Percentiles rank a stretch among this genome's conserved stretches.
Evolutionary conservation across 2,888 invertebrate species (phyloP).

Genomic region (Linyphia triangularis): DNA sequence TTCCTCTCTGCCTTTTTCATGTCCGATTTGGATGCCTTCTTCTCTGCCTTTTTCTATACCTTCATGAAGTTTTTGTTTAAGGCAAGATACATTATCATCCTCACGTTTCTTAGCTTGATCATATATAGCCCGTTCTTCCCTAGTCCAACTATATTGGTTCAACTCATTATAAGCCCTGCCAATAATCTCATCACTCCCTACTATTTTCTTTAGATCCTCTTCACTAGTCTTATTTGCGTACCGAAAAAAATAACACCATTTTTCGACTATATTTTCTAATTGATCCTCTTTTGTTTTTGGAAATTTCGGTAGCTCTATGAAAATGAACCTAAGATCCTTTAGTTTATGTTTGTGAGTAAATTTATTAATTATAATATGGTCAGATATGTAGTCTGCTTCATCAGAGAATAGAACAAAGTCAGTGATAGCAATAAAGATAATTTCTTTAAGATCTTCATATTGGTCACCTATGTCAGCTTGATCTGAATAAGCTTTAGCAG

Average conservation of each 20-base stretch:
- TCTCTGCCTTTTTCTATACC: conserved; percentile 2
- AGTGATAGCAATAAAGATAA: conserved; percentile 47
- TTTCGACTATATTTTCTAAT: conserved; percentile 6
- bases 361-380: background rate
- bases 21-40: too few species aligned
- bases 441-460: conserved; percentile 23
- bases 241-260: conserved; percentile 23
- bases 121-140: conserved; percentile 33
- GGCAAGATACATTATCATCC: background rate
- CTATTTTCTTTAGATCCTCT: conserved; percentile 37
- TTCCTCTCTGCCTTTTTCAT: background rate
- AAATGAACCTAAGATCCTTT: background rate
- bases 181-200: conserved; percentile 42
- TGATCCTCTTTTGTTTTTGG: conserved; percentile 39
- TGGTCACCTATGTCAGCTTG: conserved; percentile 28
- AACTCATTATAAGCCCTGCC: conserved; percentile 45
- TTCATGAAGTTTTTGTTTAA: conserved; percentile 11
- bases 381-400: background rate
- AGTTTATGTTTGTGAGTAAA: background rate
- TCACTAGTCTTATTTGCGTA: conserved; percentile 54
- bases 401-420: conserved; percentile 10
- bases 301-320: conserved; percentile 26
- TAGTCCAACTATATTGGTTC: conserved; percentile 24
- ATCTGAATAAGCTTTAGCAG: conserved; percentile 26
- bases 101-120: conserved; percentile 8